phyloP scores from a whole-genome alignment of 2,888 invertebrate genomes.

The Urechis unicinctus region DNA sequence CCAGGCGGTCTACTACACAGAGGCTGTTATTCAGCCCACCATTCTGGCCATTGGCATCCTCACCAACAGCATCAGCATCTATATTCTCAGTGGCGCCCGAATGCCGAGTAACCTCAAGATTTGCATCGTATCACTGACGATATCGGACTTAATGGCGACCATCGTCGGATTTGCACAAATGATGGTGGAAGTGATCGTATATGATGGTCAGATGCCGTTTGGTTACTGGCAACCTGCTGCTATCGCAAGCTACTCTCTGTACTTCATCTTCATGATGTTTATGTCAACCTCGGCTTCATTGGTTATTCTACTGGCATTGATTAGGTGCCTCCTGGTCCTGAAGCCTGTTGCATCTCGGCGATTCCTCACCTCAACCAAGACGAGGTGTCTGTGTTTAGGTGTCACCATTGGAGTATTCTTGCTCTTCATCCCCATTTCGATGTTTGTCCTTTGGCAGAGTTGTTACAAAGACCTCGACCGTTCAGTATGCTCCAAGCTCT shows the following conservation, averaged over 20 bases:
- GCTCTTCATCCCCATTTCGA: slow-evolving; percentile 6
- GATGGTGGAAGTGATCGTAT: slow-evolving; percentile 7
- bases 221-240: slow-evolving; percentile 3
- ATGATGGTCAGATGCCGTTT: slow-evolving; percentile 3
- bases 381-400: background rate
- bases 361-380: background rate
- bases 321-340: slow-evolving; percentile 2
- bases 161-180: slow-evolving; percentile 3
- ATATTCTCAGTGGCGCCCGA: background rate
- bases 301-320: slow-evolving; percentile 8
- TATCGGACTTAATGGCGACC: slow-evolving; percentile 8
- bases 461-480: slow-evolving; percentile 9
- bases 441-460: slow-evolving; percentile 6
- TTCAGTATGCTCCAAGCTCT: background rate
- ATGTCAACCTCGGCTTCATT: slow-evolving; percentile 3
- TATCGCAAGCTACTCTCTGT: slow-evolving; percentile 5
- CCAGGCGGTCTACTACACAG: background rate
- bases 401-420: background rate
- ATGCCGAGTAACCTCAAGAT: slow-evolving; percentile 1
- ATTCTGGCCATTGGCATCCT: background rate
- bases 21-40: slow-evolving; percentile 1
- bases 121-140: slow-evolving; percentile 9
- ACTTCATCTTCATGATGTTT: slow-evolving; percentile 8
- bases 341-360: slow-evolving; percentile 1
- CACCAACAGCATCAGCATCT: slow-evolving; percentile 1